Conservation (phyloP, 2,888 invertebrate genomes). For the Coleophora deauratella region DNA sequence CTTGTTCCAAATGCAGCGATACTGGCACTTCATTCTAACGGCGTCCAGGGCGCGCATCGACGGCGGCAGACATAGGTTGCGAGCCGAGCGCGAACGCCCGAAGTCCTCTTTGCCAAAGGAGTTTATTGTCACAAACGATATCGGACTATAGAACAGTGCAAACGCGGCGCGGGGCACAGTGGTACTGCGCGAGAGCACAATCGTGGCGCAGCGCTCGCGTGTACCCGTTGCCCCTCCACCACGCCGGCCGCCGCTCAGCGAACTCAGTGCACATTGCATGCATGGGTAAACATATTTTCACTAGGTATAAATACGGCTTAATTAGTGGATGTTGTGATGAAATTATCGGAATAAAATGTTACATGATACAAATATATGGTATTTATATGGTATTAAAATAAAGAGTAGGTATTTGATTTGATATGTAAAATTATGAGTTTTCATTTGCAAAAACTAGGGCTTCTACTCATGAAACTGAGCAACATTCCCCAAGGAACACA, state of each 20-base stretch:
- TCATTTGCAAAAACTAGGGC: too few species aligned
- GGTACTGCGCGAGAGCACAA: conserved; percentile 46
- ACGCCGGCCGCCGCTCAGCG: conserved; percentile 13
- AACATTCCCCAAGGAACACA: too few species aligned
- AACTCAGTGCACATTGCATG: too few species aligned
- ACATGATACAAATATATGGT: too few species aligned
- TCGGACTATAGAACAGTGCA: conserved; percentile 35
- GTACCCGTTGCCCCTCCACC: conserved; percentile 22
- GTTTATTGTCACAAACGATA: conserved; percentile 65
- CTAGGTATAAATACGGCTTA: too few species aligned
- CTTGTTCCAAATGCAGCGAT: conserved; percentile 93
- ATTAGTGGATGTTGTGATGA: too few species aligned
- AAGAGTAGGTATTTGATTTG: too few species aligned
- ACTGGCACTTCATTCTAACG: conserved; percentile 81
- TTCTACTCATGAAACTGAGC: too few species aligned
- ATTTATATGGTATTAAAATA: too few species aligned
- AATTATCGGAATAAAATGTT: too few species aligned
- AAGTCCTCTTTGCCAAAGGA: conserved; percentile 47
- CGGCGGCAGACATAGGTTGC: conserved; percentile 67
- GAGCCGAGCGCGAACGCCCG: conserved; percentile 64
- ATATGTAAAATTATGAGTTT: too few species aligned
- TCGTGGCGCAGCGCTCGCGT: conserved; percentile 9
- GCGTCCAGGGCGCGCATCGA: conserved; percentile 59
- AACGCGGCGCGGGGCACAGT: conserved; percentile 49
- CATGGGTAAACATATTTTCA: too few species aligned